Evolutionary conservation across 2,797 vertebrate species (phyloP), one percentile per base, ranked within the genome.

Genomic region (Anguilla marmorata): DNA sequence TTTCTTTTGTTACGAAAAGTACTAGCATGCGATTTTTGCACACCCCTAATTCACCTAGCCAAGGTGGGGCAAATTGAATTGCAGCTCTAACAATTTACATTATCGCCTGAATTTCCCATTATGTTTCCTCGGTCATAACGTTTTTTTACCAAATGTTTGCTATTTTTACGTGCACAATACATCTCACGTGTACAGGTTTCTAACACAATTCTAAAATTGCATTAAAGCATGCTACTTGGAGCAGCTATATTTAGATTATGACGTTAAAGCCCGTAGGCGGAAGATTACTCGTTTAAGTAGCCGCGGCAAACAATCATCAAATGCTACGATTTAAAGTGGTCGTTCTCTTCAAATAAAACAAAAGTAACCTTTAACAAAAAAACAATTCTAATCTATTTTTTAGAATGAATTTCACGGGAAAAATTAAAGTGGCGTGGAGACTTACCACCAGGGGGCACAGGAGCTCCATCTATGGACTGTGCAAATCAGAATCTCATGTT

Each of bases 391-490:
- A 72, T 19, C 0, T 24, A 30, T 63, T 24, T 63, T n/a, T 24
- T 12, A 24, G 37, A 37, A 37, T 37, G 37, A 37, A 72, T 30
- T 33, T 72, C 16, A 11, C 2, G 2, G 2, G 0, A 4, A 76
- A 21, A 48, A 21, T 8, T 0, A 80, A n/a, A n/a, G 19, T n/a
- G 11, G 21, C 11, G 19, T 24, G 4, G 21, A 9, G 30, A 24
- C 41, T 19, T 19, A 84, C 83, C 87, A 76, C 11, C 84, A 85
- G 87, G 69, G 83, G 87, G 87, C 87, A 88, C 63, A 76, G 37
- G 56, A 41, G 33, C 30, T 27, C 83, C 69, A 58, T 58, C 9
- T 27, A 9, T 88, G 48, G 12, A 37, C 16, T 69, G 45, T 24
- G 21, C 1, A 3, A 12, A 3, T 76, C 19, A 24, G 37, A 79